Conservation (phyloP, 2,797 vertebrate genomes). For the Urocyon cinereoargenteus region DNA sequence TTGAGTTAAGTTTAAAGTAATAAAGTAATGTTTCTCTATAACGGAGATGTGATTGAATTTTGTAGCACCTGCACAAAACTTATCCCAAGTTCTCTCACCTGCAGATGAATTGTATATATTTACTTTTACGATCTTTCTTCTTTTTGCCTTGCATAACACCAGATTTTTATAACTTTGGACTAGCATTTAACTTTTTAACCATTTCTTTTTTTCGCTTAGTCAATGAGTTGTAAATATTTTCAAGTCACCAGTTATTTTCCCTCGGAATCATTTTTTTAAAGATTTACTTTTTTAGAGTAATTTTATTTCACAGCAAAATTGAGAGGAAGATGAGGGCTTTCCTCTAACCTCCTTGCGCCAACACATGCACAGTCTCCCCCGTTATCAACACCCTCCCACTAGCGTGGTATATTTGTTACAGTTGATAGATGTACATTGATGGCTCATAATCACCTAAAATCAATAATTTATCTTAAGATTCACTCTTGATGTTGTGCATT, state of each 20-base stretch:
- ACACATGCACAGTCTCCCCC: not conserved
- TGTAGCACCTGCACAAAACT: not conserved
- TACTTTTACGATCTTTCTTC: not conserved
- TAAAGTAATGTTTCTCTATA: not conserved
- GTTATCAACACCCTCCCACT: not conserved
- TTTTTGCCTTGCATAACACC: not conserved
- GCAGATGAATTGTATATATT: not conserved
- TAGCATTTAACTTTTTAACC: not conserved
- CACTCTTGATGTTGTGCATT: not conserved
- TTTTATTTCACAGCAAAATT: not conserved
- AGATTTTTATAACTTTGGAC: not conserved
- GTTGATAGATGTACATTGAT: not conserved
- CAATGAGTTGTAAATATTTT: not conserved
- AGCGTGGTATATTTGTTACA: not conserved
- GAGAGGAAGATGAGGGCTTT: not conserved
- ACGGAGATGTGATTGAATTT: not conserved
- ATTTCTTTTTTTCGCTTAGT: not conserved
- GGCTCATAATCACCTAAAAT: not conserved
- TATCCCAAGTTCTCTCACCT: not conserved
- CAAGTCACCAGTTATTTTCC: slow-evolving; percentile 1
- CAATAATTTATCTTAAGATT: not conserved
- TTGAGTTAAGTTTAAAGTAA: not conserved
- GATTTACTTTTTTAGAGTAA: not conserved
- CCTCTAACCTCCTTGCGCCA: not conserved
- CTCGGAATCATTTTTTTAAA: not conserved